Base-by-base conservation (phyloP, 2,888 invertebrate species). In the Drosophila leonis region DNA sequence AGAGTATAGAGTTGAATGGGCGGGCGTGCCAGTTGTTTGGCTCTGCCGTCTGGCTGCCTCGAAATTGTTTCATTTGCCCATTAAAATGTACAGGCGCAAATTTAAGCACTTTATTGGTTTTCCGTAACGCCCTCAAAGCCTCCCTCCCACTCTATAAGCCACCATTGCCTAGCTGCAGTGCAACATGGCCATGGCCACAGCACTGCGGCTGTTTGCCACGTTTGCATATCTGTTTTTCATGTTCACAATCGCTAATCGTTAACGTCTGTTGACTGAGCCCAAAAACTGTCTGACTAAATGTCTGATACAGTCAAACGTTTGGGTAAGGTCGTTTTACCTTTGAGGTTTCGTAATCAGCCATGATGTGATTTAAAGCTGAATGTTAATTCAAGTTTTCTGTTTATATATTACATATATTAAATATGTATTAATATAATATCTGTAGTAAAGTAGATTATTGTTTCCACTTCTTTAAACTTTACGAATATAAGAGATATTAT, bases 91-190 rank as follows among this genome's bases (percentile, higher is more conserved):
- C 84, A 62, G 78, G 74, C 68, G 80, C 69, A 82, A 84, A 80
- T 84, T 78, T 82, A 80, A 84, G 88, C 88, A 84, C 82, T 84
- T 84, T 84, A 87, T 84, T 84, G 88, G 82, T 80, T 77, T 83
- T 69, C 66, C 66, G 78, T 42, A 65, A 56, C 71, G 66, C 78
- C 78, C 60, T 46, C 48, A 10, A 29, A 10, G 15, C 8, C 44
- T 39, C 33, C 1, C 18, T 31, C 18, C 15, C 13, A 12, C 33
- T 33, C 42, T 2, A 42, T 42, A 20, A 42, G 20, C 24, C 29
- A 5, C 12, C 10, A 31, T 24, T 12, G 49, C 24, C 31, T 27
- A 27, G 33, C 41, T 60, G 59, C 39, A 54, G 39, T 41, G 66
- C 62, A 59, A 54, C 73, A 60, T 44, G 57, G 49, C 55, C 74